Evolutionary conservation across 2,888 invertebrate species (phyloP), one percentile per base, ranked within the genome.

Genomic region (Siphonodentalium dalli): DNA sequence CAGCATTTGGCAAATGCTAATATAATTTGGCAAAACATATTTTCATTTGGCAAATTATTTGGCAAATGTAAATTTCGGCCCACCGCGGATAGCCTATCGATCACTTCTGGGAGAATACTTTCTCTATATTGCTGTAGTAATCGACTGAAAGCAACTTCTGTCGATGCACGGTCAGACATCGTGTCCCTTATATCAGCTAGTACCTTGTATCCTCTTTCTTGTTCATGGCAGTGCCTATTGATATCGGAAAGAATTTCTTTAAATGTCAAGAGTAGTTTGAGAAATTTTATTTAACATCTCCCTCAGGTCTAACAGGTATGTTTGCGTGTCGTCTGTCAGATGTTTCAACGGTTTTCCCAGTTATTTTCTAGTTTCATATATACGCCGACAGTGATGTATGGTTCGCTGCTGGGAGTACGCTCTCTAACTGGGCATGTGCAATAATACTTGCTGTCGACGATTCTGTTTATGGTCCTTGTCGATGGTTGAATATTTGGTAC

Each of bases 81-180:
- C n/a, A n/a, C n/a, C n/a, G n/a, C n/a, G n/a, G n/a, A n/a, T n/a
- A n/a, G n/a, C n/a, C n/a, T n/a, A 33, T 45, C 33, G n/a, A 38
- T 24, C 9, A 55, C 59, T 5, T 57, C 20, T 8, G 58, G 64
- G 23, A 61, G 28, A 8, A 64, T 42, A 2, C 29, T 27, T 9
- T 11, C 20, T 26, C 58, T 37, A 27, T 43, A 62, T 11, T 60
- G 29, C 39, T 55, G 37, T 4, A 62, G 29, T 4, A 65, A 26
- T 2, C 9, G 27, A 41, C 63, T 62, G 43, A 63, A 63, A 15
- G 21, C 7, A 26, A 57, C 58, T 41, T 63, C 59, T 8, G 61
- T 63, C 1, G 57, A 47, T 2, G 63, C 58, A 3, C 62, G 27
- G 33, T 63, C 61, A 9, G 48, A 51, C 58, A 63, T 65, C 1